Percentiles rank a stretch among this genome's conserved stretches.
Conservation (phyloP, 2,888 invertebrate species). For the Pteria penguin region DNA sequence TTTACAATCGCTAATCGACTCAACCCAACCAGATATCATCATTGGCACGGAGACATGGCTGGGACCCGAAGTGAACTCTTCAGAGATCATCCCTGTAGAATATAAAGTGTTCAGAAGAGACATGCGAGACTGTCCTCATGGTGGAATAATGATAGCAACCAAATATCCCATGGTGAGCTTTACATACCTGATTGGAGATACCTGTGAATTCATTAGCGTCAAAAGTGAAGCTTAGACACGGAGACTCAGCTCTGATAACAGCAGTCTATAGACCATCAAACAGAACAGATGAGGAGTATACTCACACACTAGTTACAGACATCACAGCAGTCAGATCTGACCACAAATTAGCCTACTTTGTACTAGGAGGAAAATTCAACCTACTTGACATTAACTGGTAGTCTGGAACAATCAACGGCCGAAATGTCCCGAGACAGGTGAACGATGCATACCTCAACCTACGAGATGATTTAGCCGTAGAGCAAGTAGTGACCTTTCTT, state of each 20-base stretch:
- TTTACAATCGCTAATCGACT: background rate
- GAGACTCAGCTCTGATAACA: background rate
- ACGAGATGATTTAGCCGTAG: background rate
- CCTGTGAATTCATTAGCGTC: background rate
- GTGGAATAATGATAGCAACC: background rate
- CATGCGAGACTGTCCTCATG: background rate
- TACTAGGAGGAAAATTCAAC: background rate
- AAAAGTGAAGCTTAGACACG: background rate
- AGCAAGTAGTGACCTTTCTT: background rate
- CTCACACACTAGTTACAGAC: background rate
- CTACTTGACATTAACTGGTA: background rate
- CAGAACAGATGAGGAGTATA: background rate
- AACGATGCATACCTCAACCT: background rate
- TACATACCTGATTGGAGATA: background rate
- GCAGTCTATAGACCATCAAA: background rate
- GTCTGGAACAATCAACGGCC: background rate
- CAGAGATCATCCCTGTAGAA: background rate
- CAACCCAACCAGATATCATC: background rate
- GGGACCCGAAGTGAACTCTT: background rate
- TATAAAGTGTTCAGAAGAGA: background rate
- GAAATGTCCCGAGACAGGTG: background rate
- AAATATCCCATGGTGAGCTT: background rate
- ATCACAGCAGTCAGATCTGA: background rate
- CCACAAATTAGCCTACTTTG: background rate
- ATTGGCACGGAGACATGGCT: background rate